Evolutionary conservation across 2,888 invertebrate species (phyloP).

Genomic region (Acheta domesticus): DNA sequence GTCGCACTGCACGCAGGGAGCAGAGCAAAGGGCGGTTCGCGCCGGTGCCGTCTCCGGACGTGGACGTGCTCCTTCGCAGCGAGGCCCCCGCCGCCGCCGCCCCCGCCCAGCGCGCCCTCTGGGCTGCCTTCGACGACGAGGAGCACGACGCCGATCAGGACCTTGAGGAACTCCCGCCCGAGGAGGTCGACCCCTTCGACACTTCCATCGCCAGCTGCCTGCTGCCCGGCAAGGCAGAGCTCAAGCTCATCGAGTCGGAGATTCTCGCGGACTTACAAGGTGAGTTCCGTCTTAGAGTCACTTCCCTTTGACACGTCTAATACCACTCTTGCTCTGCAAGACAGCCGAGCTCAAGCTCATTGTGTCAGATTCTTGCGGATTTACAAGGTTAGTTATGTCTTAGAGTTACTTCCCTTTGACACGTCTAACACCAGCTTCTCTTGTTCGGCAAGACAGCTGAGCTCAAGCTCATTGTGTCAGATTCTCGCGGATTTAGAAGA

Average conservation of each 20-base stretch:
- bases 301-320: no score
- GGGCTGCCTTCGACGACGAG: slow-evolving; percentile 34
- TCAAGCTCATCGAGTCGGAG: slow-evolving; percentile 58
- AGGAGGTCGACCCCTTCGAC: slow-evolving; percentile 69
- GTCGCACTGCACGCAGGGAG: neutral
- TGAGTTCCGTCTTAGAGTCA: slow-evolving; percentile 55
- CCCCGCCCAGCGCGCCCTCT: neutral
- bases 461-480: no score
- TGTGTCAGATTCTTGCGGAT: slow-evolving; percentile 51
- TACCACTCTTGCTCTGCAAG: slow-evolving; percentile 41
- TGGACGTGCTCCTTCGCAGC: slow-evolving; percentile 35
- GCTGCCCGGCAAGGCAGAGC: slow-evolving; percentile 61
- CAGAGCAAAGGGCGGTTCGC: neutral
- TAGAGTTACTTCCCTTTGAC: slow-evolving; percentile 43
- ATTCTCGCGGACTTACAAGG: slow-evolving; percentile 43
- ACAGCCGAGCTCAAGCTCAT: slow-evolving; percentile 59
- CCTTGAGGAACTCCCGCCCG: slow-evolving; percentile 41
- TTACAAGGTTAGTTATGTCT: slow-evolving; percentile 51
- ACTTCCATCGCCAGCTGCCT: slow-evolving; percentile 78
- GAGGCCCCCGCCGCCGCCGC: slow-evolving; percentile 12
- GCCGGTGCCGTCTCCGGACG: slow-evolving; percentile 34
- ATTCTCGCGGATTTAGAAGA: no score
- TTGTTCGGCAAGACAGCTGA: no score
- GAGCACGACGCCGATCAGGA: slow-evolving; percentile 24
- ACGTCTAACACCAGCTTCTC: no score